These are phyloP conservation scores for Myathropa florea DNA, from an alignment of 2,888 invertebrate species.

Conservation along the genomic window DNA sequence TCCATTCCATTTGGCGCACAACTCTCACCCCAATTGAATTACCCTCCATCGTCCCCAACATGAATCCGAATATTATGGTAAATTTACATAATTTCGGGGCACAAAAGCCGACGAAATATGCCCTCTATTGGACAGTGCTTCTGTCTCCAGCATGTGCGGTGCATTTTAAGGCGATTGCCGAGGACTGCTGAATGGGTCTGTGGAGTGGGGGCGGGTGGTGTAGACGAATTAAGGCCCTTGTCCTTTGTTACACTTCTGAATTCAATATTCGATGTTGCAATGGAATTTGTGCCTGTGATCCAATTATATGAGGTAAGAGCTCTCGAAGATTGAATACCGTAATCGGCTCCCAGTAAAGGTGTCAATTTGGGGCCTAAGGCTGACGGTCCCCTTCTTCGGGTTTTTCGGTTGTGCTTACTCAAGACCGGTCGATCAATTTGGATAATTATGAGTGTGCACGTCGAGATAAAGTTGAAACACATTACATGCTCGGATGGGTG, in stretches of 20 bases:
- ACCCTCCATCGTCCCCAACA: slow-evolving; percentile 16
- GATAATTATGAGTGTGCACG: background rate
- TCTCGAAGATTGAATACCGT: background rate
- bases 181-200: no score
- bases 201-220: background rate
- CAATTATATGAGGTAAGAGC: background rate
- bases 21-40: slow-evolving; percentile 42
- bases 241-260: background rate
- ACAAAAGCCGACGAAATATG: slow-evolving; percentile 31
- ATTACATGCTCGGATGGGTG: background rate
- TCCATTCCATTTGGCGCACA: slow-evolving; percentile 52
- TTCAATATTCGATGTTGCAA: background rate
- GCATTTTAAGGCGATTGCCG: slow-evolving; percentile 30
- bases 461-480: background rate
- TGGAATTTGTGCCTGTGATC: background rate
- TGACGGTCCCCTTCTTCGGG: no score
- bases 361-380: background rate
- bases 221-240: background rate
- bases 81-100: slow-evolving; percentile 54
- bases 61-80: slow-evolving; percentile 18
- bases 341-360: background rate
- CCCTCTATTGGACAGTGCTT: slow-evolving; percentile 26
- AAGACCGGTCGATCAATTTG: background rate
- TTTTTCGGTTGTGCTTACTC: background rate
- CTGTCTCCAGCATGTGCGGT: slow-evolving; percentile 14